A percentile compares a stretch with the other conserved stretches of the same genome.
Conservation (phyloP, 2,797 vertebrate species). For the Rhinatrema bivittatum region DNA sequence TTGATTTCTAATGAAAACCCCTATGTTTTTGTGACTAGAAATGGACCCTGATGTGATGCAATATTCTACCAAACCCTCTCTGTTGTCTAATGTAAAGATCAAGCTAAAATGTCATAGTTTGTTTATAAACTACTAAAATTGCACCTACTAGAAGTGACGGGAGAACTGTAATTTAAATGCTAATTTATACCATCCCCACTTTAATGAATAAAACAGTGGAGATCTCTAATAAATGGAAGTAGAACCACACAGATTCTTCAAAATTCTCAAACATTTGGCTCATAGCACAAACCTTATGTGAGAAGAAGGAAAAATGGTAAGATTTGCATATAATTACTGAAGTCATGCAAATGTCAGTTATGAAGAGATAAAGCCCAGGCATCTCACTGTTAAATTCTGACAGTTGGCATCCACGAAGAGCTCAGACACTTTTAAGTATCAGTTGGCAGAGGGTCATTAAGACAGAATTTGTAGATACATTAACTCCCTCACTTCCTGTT, state of each 20-base stretch:
- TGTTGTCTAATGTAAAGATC: too few species aligned
- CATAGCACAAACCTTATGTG: slow-evolving; percentile 75
- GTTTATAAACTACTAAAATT: too few species aligned
- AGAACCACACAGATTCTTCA: slow-evolving; percentile 62
- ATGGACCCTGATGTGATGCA: too few species aligned
- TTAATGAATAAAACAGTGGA: slow-evolving; percentile 75
- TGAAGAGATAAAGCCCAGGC: slow-evolving; percentile 58
- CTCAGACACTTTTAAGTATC: slow-evolving; percentile 75
- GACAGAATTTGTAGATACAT: slow-evolving; percentile 80
- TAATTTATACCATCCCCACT: too few species aligned
- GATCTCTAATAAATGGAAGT: slow-evolving; percentile 71
- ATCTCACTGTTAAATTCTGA: slow-evolving; percentile 77
- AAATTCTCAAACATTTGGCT: slow-evolving; percentile 65
- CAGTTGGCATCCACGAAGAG: slow-evolving; percentile 76
- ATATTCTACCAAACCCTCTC: too few species aligned
- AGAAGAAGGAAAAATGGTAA: slow-evolving; percentile 72
- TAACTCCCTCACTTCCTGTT: slow-evolving; percentile 77
- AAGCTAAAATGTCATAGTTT: too few species aligned
- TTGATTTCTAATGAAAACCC: too few species aligned
- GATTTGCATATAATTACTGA: slow-evolving; percentile 82
- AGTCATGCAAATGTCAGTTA: slow-evolving; percentile 82
- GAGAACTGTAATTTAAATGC: too few species aligned
- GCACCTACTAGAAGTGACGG: too few species aligned
- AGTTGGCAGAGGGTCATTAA: slow-evolving; percentile 80
- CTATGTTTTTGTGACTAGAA: too few species aligned